Evolutionary conservation across 2,113 vertebrate species (phyloP), one percentile per base, ranked within the genome.

Genomic region (Peromyscus polionotus): DNA sequence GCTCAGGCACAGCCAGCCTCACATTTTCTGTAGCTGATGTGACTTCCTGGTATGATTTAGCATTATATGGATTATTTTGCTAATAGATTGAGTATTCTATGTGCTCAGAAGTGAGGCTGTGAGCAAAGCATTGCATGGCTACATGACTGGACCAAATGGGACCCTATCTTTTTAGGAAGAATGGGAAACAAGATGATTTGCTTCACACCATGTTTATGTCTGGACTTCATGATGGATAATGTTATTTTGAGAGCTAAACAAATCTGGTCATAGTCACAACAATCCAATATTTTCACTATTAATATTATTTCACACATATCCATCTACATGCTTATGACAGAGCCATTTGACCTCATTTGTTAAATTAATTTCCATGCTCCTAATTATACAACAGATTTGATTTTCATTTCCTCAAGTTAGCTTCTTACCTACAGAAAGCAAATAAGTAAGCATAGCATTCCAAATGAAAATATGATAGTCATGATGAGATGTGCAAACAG

Each of bases 301-400:
- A 68, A 67, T 26, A 51, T 1, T 5, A 5, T 22, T 3, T 36
- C 3, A 11, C 3, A 75, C 0, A 36, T 33, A 0, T 14, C 31
- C 19, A 94, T 54, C 11, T 31, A 70, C 5, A 39, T 42, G 24
- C 1, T 65, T 73, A 72, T n/a, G 24, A 10, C 6, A 89, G 85
- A 45, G 5, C 84, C 14, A 22, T 45, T 67, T 24, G 51, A 13
- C 10, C 39, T 72, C 36, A 1, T 88, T 36, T 67, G 2, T 39
- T 92, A 59, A 57, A 81, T 39, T n/a, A 83, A 83, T 83, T 83
- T n/a, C 11, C 33, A 0, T 19, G 45, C 12, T 20, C 16, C 5
- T 80, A n/a, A 51, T 22, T 70, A 68, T 24, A 31, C 59, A 81
- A 51, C 22, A 42, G 59, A 36, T 54, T 68, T 19, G 33, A 17